Evolutionary conservation across 2,888 invertebrate species (phyloP).

Genomic region (Aphodius sticticus): DNA sequence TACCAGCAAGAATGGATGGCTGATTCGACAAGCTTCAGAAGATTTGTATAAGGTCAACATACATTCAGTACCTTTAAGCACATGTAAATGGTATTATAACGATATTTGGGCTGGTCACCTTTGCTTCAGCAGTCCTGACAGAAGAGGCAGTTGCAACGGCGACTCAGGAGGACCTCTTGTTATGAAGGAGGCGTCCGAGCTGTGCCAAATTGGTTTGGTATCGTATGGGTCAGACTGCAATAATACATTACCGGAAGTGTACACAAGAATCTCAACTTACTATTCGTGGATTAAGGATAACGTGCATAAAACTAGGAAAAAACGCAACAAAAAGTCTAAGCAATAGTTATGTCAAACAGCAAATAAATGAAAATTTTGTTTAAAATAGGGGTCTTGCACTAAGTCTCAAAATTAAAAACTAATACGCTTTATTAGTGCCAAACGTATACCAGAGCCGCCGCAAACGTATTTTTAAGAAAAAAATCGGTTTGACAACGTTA

Average conservation of each 20-base stretch:
- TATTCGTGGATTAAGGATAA: conserved; percentile 7
- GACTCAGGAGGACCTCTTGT: conserved; percentile 34
- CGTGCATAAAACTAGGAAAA: neutral
- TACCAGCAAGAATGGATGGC: neutral
- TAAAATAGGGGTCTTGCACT: no score
- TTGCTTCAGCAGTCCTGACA: neutral
- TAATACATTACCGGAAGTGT: neutral
- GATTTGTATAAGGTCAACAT: neutral
- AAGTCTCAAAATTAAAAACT: no score
- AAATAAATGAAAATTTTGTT: no score
- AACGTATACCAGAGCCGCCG: no score
- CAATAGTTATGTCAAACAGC: no score
- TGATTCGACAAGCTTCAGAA: neutral
- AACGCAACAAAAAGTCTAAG: neutral
- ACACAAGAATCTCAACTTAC: neutral
- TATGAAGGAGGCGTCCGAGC: neutral
- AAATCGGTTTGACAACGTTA: no score
- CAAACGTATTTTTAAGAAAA: no score
- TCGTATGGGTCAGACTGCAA: neutral
- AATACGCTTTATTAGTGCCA: no score
- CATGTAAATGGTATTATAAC: neutral
- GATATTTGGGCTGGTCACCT: neutral
- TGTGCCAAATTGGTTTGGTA: conserved; percentile 4
- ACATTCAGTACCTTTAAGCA: neutral
- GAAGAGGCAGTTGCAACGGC: conserved; percentile 17